Evolutionary conservation across 1,140 invertebrate species (phyloP).

Genomic region (Achatina immaculata): DNA sequence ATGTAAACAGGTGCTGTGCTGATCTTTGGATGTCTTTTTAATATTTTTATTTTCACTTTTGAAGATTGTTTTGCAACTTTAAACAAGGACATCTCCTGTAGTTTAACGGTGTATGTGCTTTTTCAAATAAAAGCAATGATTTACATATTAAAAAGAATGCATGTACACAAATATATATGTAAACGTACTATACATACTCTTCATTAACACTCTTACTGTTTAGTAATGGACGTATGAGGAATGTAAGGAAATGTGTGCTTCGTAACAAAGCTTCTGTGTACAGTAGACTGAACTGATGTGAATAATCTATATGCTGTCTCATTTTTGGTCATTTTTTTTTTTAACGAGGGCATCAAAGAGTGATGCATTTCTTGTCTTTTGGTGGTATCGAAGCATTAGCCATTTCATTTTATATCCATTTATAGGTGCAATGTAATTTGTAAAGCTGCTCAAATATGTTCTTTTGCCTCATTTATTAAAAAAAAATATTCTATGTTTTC

Average conservation of each 20-base stretch:
- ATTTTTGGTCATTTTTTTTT: neutral
- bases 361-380: neutral
- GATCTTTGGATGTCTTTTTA: neutral
- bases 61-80: neutral
- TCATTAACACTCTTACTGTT: neutral
- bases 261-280: neutral
- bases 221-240: neutral
- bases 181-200: slow-evolving; percentile 8
- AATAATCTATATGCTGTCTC: neutral
- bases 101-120: no score
- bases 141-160: slow-evolving; percentile 7
- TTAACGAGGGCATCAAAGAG: neutral
- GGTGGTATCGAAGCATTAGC: neutral
- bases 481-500: no score
- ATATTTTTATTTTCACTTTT: neutral
- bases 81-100: no score
- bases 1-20: neutral
- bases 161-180: slow-evolving; percentile 2
- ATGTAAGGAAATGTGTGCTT: neutral
- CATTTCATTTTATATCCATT: neutral
- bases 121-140: neutral
- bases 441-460: slow-evolving; percentile 12
- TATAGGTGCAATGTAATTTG: slow-evolving; percentile 12
- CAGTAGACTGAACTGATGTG: slow-evolving; percentile 2
- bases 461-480: neutral